Conservation (phyloP, 30 jellyfish, hydroid and myxozoan genomes). For the Rhopilema esculentum region DNA sequence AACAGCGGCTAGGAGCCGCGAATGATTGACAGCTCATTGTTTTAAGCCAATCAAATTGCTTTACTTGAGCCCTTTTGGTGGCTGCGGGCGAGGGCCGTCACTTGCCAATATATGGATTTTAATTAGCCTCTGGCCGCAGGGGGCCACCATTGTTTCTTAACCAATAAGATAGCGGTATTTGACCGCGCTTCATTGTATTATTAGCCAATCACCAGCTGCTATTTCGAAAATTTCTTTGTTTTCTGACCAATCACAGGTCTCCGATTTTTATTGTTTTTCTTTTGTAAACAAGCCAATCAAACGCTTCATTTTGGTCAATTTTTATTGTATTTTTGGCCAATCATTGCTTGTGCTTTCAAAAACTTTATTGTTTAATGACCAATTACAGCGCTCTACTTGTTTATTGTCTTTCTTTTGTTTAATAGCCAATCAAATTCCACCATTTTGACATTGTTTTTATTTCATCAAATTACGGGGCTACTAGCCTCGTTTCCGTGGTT, state of each 20-base stretch:
- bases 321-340: background rate
- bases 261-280: background rate
- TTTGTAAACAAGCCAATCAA: background rate
- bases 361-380: background rate
- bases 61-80: constrained; percentile 18
- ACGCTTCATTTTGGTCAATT: background rate
- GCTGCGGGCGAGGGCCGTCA: constrained; percentile 27
- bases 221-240: background rate
- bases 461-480: background rate
- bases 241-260: background rate
- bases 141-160: constrained; percentile 1
- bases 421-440: background rate
- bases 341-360: background rate
- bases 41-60: constrained; percentile 20
- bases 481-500: background rate
- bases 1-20: background rate
- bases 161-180: background rate
- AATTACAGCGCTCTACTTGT: background rate
- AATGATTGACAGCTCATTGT: background rate
- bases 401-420: background rate
- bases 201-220: background rate
- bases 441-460: background rate
- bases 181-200: background rate
- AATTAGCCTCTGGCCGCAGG: background rate
- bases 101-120: background rate